Evolutionary conservation across 2,797 vertebrate genomes (phyloP), one percentile per base, ranked within the genome.

Genomic region (Typhlichthys eigenmanni): DNA sequence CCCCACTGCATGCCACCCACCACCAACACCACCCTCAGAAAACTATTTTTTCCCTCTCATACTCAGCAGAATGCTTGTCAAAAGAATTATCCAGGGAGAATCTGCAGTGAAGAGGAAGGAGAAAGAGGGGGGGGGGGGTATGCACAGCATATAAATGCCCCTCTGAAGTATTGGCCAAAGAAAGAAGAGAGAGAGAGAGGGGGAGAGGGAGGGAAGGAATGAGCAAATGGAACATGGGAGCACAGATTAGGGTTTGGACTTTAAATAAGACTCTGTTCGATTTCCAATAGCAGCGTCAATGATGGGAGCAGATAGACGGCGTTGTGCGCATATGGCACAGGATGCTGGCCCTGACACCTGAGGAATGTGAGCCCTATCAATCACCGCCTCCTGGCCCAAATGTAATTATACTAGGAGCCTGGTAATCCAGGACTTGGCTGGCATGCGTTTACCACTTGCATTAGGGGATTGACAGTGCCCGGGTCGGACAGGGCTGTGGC

Each of bases 361-460:
- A 72, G 86, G 71, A 86, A 90, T 83, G 81, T 82, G 87, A 89
- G 74, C 84, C 76, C 85, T 78, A 85, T 91, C 87, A 82, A 85
- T 89, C 83, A 84, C 78, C 71, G 61, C 85, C 78, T 77, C 51
- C 19, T 47, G 85, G 75, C 84, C 74, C 75, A 85, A 87, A 89
- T 89, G 86, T 90, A 90, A 90, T 90, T 89, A 89, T 83, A 73
- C 78, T 63, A 70, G 75, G 51, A 85, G 84, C 72, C 13, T 58
- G 78, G 86, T 89, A 89, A 91, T 80, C 80, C 38, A 72, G 88
- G 83, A 74, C 81, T 51, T 62, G 50, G 45, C 74, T 81, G 86
- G 85, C 82, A 70, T 68, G 69, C 75, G 7, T 79, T 69, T 59
- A 19, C 74, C 13, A 45, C 71, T 74, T 69, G 62, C 86, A 87